Evolutionary conservation across 35 echinoderm and acorn worm species (phyloP).

Genomic region (Acanthaster planci): DNA sequence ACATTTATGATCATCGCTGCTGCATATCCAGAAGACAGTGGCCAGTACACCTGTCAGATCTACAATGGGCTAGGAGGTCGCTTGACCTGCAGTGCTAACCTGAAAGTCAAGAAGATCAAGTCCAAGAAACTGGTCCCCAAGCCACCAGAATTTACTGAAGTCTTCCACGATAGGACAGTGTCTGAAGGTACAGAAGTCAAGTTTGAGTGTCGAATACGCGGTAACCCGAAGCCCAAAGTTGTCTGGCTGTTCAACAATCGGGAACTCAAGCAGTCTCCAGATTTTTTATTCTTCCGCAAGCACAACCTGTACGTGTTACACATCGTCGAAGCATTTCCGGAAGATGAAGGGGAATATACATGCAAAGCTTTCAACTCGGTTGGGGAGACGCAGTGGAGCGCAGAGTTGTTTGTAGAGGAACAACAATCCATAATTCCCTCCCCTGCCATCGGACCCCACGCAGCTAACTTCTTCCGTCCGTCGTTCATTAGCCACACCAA

Average conservation of each 20-base stretch:
- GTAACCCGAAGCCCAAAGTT: constrained; percentile 55
- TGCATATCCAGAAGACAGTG: constrained; percentile 36
- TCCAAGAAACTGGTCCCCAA: constrained; percentile 27
- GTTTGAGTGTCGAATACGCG: constrained; percentile 47
- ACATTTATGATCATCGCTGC: constrained; percentile 40
- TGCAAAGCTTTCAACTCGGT: constrained; percentile 56
- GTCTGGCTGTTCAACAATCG: constrained; percentile 56
- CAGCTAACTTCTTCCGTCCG: constrained; percentile 26
- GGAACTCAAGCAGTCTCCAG: constrained; percentile 49
- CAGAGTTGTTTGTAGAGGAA: constrained; percentile 66
- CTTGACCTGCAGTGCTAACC: constrained; percentile 37
- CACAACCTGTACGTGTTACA: constrained; percentile 46
- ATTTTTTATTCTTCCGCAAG: constrained; percentile 60
- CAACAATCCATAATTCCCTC: constrained; percentile 12
- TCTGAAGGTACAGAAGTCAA: constrained; percentile 63
- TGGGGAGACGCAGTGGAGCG: constrained; percentile 57
- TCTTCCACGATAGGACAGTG: constrained; percentile 43
- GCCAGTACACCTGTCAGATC: constrained; percentile 60
- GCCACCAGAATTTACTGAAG: constrained; percentile 51
- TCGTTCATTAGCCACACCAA: constrained; percentile 57
- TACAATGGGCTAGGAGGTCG: constrained; percentile 56
- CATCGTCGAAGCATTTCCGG: constrained; percentile 67
- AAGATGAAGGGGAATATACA: constrained; percentile 75
- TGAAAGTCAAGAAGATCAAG: constrained; percentile 50
- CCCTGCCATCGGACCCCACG: not conserved